phyloP scores from a whole-genome alignment of 2,113 vertebrate species.

The Mustelus asterias region DNA sequence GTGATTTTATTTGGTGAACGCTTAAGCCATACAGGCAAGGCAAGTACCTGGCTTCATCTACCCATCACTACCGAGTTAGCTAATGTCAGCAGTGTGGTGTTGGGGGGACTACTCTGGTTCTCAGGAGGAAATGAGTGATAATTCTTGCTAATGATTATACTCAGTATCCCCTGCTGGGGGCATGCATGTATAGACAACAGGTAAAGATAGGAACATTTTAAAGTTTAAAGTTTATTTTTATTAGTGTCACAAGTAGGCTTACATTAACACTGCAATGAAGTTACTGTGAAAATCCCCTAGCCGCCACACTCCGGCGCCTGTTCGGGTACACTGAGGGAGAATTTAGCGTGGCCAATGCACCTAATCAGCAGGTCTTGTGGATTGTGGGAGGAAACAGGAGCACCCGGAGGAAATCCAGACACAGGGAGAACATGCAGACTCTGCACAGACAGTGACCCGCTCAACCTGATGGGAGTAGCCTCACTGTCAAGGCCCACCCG shows the following conservation, averaged over 20 bases:
- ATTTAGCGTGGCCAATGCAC: too few relatives aligned
- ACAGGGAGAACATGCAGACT: too few relatives aligned
- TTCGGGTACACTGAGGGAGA: too few relatives aligned
- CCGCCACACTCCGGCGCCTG: too few relatives aligned
- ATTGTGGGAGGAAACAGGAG: too few relatives aligned
- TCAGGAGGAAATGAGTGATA: neutral
- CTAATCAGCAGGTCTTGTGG: too few relatives aligned
- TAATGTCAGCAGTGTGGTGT: neutral
- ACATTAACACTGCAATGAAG: too few relatives aligned
- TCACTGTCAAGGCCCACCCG: neutral
- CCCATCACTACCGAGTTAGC: neutral
- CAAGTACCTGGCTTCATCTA: neutral
- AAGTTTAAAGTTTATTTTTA: too few relatives aligned
- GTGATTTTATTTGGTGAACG: neutral
- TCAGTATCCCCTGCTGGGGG: neutral
- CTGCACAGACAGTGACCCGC: neutral
- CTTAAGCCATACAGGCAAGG: neutral
- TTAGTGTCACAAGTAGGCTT: too few relatives aligned
- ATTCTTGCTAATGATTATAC: neutral
- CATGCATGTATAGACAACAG: neutral
- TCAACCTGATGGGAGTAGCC: neutral
- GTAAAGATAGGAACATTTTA: neutral
- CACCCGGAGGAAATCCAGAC: too few relatives aligned
- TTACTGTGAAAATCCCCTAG: too few relatives aligned
- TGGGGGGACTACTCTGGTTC: neutral